phyloP scores from a whole-genome alignment of 2,113 vertebrate species.

The Bettongia penicillata region DNA sequence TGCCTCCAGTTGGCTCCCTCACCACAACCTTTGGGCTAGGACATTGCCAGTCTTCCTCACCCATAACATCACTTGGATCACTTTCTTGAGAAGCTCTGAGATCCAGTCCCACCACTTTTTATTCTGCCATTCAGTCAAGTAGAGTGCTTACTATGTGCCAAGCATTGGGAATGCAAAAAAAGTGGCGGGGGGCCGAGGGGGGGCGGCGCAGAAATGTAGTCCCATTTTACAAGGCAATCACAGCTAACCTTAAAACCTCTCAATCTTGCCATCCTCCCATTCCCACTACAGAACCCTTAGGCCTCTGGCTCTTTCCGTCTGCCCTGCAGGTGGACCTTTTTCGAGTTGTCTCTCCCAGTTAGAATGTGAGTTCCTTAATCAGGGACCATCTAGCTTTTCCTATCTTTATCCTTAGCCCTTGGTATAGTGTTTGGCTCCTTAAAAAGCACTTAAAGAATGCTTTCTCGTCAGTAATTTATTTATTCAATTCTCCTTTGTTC shows the following conservation, averaged over 20 bases:
- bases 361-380: neutral
- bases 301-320: neutral
- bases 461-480: neutral
- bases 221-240: neutral
- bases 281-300: neutral
- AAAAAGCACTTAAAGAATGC: neutral
- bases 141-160: neutral
- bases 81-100: neutral
- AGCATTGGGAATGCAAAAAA: neutral
- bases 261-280: neutral
- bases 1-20: neutral
- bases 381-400: neutral
- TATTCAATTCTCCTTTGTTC: neutral
- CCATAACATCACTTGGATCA: neutral
- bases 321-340: neutral
- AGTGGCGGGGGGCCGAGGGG: neutral
- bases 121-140: neutral
- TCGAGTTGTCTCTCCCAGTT: neutral
- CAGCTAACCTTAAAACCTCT: neutral
- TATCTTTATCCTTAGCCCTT: neutral
- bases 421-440: neutral
- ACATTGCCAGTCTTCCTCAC: neutral
- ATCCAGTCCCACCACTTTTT: neutral
- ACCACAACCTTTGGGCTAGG: neutral
- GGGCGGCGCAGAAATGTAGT: neutral